Evolutionary conservation across 1,140 invertebrate species (phyloP).

Genomic region (Lepidurus arcticus): DNA sequence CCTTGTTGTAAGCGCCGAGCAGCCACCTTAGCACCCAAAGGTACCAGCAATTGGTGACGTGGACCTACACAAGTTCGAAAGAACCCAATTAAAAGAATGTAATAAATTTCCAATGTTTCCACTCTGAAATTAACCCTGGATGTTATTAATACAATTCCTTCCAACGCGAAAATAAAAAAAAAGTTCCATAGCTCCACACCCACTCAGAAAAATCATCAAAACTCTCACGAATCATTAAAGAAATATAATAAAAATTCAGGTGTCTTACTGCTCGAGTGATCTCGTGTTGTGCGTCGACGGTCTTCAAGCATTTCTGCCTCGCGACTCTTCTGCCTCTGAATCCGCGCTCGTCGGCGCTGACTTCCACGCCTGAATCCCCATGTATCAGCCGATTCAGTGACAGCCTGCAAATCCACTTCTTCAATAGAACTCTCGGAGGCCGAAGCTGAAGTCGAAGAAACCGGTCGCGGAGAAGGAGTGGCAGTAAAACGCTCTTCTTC

Average conservation of each 20-base stretch:
- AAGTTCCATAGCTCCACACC: too few relatives aligned
- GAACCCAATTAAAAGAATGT: too few relatives aligned
- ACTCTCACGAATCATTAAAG: too few relatives aligned
- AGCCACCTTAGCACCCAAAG: background rate
- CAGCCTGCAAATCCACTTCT: conserved; percentile 29
- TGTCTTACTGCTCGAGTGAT: background rate
- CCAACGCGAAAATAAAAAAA: too few relatives aligned
- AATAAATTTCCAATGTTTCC: too few relatives aligned
- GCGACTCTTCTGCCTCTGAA: background rate
- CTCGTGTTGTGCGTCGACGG: background rate
- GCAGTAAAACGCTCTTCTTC: background rate
- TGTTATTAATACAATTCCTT: too few relatives aligned
- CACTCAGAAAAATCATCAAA: too few relatives aligned
- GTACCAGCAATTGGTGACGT: background rate
- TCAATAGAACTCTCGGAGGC: conserved; percentile 38
- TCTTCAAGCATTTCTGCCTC: background rate
- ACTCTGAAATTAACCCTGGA: too few relatives aligned
- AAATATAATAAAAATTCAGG: background rate
- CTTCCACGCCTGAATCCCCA: background rate
- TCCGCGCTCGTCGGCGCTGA: background rate
- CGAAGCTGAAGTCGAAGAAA: conserved; percentile 31
- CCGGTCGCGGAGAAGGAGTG: conserved; percentile 16
- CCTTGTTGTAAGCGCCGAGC: background rate
- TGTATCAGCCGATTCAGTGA: background rate
- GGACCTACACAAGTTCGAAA: background rate